These are phyloP conservation scores for Andrena marginata DNA, from an alignment of 2,888 invertebrate genomes.

Conservation along the genomic window DNA sequence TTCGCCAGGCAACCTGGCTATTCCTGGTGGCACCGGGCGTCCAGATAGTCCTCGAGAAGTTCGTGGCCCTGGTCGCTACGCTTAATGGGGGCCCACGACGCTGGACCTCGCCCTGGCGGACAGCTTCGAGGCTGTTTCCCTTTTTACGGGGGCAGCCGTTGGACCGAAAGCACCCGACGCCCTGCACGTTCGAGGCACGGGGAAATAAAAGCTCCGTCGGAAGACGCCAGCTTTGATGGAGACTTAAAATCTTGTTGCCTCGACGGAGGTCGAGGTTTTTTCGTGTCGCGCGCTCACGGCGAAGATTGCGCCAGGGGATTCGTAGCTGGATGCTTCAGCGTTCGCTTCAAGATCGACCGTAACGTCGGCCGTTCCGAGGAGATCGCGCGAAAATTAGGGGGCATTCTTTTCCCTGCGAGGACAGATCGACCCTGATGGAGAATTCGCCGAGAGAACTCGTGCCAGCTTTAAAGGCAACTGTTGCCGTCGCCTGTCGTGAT, in stretches of 20 bases:
- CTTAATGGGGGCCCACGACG: slow-evolving; percentile 25
- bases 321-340: background rate
- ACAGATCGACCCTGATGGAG: background rate
- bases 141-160: slow-evolving; percentile 23
- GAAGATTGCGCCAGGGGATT: slow-evolving; percentile 12
- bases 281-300: background rate
- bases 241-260: slow-evolving; percentile 37
- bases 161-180: slow-evolving; percentile 3
- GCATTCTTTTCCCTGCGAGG: background rate
- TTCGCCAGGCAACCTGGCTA: slow-evolving; percentile 37
- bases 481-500: background rate
- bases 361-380: background rate
- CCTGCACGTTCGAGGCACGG: background rate
- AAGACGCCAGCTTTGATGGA: slow-evolving; percentile 30
- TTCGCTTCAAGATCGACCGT: background rate
- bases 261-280: background rate
- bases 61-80: slow-evolving; percentile 1
- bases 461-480: background rate
- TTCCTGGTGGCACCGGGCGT: slow-evolving; percentile 8
- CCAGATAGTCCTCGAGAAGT: background rate
- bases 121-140: slow-evolving; percentile 8
- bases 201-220: slow-evolving; percentile 22
- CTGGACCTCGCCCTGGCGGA: background rate
- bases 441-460: background rate
- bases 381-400: background rate